phyloP scores from a whole-genome alignment of 2,797 vertebrate species.

The Varecia variegata region DNA sequence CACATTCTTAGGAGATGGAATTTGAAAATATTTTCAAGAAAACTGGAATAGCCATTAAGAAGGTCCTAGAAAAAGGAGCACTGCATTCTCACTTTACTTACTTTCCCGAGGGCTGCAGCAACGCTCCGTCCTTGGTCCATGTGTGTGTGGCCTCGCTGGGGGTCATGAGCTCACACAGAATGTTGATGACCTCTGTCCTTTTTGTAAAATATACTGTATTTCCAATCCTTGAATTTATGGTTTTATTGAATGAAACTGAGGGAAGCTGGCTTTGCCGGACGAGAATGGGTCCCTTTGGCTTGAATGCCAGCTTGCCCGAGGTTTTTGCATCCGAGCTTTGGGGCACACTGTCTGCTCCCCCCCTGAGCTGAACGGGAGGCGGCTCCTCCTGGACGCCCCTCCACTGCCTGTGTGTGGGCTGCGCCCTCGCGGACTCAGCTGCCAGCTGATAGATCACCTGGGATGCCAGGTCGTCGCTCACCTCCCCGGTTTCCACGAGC shows the following conservation, averaged over 20 bases:
- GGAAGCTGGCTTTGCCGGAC: conserved; percentile 82
- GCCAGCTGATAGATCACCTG: conserved; percentile 89
- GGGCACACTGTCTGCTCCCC: conserved; percentile 80
- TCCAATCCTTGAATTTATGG: conserved; percentile 87
- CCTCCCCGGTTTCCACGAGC: conserved; percentile 86
- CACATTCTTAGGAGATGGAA: conserved; percentile 27
- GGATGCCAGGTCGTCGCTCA: conserved; percentile 88
- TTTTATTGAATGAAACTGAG: conserved; percentile 86
- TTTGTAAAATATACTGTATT: conserved; percentile 87
- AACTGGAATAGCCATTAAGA: conserved; percentile 31
- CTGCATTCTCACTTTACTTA: conserved; percentile 79
- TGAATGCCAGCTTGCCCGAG: conserved; percentile 68
- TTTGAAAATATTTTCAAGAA: conserved; percentile 39
- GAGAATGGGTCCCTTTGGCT: conserved; percentile 82
- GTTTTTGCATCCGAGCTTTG: conserved; percentile 71
- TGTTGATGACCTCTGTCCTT: conserved; percentile 83
- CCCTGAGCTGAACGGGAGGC: conserved; percentile 61
- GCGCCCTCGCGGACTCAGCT: conserved; percentile 82
- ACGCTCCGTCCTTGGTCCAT: conserved; percentile 91
- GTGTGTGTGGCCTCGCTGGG: conserved; percentile 81
- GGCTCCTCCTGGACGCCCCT: conserved; percentile 67
- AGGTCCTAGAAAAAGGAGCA: neutral
- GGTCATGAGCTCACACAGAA: conserved; percentile 86
- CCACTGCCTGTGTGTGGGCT: conserved; percentile 76
- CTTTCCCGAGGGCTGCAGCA: conserved; percentile 86